A percentile compares a stretch with the other conserved stretches of the same genome.
Conservation (phyloP, 2,797 vertebrate species). For the Typhlichthys subterraneus region DNA sequence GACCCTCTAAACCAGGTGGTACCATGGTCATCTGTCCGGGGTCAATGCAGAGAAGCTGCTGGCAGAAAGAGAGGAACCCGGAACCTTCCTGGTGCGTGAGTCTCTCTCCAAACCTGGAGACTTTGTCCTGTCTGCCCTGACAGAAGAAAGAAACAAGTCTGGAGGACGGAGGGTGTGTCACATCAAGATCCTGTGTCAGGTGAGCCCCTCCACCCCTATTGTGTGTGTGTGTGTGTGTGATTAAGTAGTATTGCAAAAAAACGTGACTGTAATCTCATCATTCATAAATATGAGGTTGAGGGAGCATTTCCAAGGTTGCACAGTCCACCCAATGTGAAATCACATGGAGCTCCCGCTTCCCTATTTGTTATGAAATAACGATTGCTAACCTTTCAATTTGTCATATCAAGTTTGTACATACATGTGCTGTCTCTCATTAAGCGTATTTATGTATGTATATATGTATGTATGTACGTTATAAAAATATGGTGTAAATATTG, state of each 20-base stretch:
- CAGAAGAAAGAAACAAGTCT: constrained; percentile 77
- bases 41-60: constrained; percentile 89
- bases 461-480: no score
- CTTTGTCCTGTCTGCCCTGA: constrained; percentile 91
- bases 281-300: constrained; percentile 10
- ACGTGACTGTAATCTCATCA: constrained; percentile 10
- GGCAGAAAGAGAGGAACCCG: constrained; percentile 80
- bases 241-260: constrained; percentile 9
- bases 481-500: no score
- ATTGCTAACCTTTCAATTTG: background rate
- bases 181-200: constrained; percentile 94
- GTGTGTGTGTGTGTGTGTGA: background rate
- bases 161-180: constrained; percentile 84
- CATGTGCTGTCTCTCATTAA: no score
- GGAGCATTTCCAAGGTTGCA: constrained; percentile 55
- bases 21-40: constrained; percentile 94
- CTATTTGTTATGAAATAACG: constrained; percentile 3
- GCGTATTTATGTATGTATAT: background rate
- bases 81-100: constrained; percentile 93
- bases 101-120: constrained; percentile 96
- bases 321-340: constrained; percentile 24
- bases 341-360: constrained; percentile 41
- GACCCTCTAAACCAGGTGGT: constrained; percentile 83
- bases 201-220: constrained; percentile 54
- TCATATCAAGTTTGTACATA: constrained; percentile 3